Base-by-base conservation (phyloP, 2,888 invertebrate genomes). In the Aspidiotus destructor region DNA sequence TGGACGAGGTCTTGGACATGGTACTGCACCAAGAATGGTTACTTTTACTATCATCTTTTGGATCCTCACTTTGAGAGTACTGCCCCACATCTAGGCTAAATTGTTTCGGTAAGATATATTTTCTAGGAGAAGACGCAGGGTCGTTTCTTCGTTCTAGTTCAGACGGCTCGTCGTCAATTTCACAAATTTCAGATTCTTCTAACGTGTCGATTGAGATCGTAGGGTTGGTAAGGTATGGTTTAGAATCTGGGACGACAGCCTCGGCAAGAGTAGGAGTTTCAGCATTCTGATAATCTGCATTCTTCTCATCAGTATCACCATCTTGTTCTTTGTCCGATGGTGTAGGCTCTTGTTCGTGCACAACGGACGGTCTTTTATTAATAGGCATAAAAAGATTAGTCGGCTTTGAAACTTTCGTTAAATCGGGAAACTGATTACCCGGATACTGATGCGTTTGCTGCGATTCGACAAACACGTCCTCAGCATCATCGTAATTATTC, bases 21-120 rank as follows among this genome's bases (percentile, higher is more conserved):
- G 89, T 86, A 74, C 92, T 92, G 73, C 92, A 82, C 82, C 88
- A 90, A 0, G 92, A 92, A 79, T 92, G 88, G 3, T 89, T 92
- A 76, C 92, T 92, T 73, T 86, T 82, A 73, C 86, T 89, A 74
- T 92, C 92, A 71, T 92, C 92, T 70, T 87, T 88, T 67, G 73
- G 75, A 70, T 78, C 80, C 13, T 79, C 79, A 70, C 77, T 78
- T 62, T 78, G 76, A 65, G 84, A 84, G 71, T 84, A 83, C 75
- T 84, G 85, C 2, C 89, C 91, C 74, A 90, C 89, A 77, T 90
- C 90, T 60, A 89, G 80, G 71, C 88, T 90, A 76, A 86, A 86
- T 74, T 88, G 88, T 52, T 67, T 67, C 7, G 67, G 67, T 40
- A 58, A 40, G 8, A 28, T 13, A 40, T 58, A 77, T 87, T 87